phyloP scores from a whole-genome alignment of 2,888 invertebrate species.

The Hemaris fuciformis region DNA sequence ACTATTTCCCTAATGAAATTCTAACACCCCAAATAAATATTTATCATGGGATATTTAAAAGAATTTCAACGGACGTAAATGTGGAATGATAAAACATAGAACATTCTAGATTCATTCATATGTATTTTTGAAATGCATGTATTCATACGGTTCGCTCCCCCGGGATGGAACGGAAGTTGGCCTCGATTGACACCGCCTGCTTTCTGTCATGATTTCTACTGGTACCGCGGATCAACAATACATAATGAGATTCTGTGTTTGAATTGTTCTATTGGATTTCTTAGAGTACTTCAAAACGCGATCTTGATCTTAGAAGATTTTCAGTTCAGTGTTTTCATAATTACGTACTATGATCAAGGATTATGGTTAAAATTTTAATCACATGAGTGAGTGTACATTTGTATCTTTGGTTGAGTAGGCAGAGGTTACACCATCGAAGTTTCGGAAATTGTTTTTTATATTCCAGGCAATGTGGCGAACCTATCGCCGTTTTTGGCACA shows the following conservation, averaged over 20 bases:
- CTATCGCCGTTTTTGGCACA: no score
- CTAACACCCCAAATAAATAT: neutral
- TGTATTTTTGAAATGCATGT: conserved; percentile 1
- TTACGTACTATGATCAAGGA: no score
- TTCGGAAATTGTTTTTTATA: no score
- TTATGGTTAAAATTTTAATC: no score
- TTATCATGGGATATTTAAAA: neutral
- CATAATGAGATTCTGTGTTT: neutral
- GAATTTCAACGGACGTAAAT: neutral
- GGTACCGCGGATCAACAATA: neutral
- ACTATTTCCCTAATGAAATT: neutral
- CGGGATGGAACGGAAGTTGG: neutral
- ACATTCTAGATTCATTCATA: neutral
- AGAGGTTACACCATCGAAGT: no score
- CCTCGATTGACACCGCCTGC: conserved; percentile 6
- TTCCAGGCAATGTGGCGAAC: no score
- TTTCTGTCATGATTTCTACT: conserved; percentile 1
- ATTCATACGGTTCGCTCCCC: neutral
- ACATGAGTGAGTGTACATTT: no score
- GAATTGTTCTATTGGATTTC: neutral
- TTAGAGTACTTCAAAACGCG: neutral
- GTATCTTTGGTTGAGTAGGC: no score
- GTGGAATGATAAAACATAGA: neutral
- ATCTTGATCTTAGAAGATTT: neutral
- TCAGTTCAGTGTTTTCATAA: no score